phyloP scores from a whole-genome alignment of 2,888 invertebrate species.

The Rhingia campestris region DNA sequence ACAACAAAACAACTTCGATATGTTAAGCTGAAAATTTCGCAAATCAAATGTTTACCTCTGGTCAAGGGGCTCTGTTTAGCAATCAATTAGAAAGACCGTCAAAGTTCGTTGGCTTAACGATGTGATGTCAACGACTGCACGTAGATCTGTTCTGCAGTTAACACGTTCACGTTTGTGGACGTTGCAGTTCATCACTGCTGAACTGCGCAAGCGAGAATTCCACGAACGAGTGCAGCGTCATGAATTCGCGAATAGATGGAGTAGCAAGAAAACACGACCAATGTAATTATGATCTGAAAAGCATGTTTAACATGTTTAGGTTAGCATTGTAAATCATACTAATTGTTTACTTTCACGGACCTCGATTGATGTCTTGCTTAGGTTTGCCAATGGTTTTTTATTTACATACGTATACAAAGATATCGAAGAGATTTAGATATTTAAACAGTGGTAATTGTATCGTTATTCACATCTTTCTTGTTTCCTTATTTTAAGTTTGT shows the following conservation, averaged over 20 bases:
- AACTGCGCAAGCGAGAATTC: constrained; percentile 25
- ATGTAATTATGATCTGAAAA: constrained; percentile 15
- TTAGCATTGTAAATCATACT: constrained; percentile 55
- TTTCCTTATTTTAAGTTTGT: no score
- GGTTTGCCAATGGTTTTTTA: neutral
- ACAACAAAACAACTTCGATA: neutral
- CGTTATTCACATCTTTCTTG: no score
- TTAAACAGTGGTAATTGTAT: no score
- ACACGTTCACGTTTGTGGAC: constrained; percentile 13
- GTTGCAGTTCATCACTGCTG: constrained; percentile 13
- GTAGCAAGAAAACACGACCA: neutral
- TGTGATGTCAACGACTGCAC: constrained; percentile 21
- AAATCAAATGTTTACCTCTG: neutral
- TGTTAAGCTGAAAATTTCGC: neutral
- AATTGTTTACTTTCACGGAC: constrained; percentile 58
- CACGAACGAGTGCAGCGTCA: constrained; percentile 20
- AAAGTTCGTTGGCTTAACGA: constrained; percentile 36
- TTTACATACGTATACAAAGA: no score
- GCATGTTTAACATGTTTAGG: constrained; percentile 36
- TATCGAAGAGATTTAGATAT: no score
- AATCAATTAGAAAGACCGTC: constrained; percentile 25
- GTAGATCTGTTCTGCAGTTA: constrained; percentile 13
- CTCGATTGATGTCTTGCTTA: constrained; percentile 33
- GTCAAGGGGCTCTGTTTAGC: constrained; percentile 1
- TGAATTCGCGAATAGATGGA: constrained; percentile 27